Conservation (phyloP, 1,140 invertebrate species). For the Mya arenaria region DNA sequence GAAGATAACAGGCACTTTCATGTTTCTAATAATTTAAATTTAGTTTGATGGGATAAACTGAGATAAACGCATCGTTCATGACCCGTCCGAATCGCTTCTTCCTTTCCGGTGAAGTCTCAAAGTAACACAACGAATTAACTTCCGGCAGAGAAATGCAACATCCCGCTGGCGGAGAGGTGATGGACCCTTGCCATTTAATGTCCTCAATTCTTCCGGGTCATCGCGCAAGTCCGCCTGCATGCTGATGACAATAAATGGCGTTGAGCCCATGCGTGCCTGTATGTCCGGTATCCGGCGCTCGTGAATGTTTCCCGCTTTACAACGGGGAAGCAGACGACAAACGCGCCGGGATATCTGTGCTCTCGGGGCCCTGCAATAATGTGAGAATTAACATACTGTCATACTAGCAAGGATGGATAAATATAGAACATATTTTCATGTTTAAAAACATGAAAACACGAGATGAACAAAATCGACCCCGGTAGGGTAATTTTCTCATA, state of each 20-base stretch:
- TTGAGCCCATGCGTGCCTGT: slow-evolving; percentile 56
- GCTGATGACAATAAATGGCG: slow-evolving; percentile 71
- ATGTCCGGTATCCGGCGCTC: slow-evolving; percentile 72
- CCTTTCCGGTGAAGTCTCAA: slow-evolving; percentile 81
- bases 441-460: too few relatives aligned
- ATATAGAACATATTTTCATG: too few relatives aligned
- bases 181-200: slow-evolving; percentile 48
- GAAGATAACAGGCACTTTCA: too few relatives aligned
- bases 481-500: too few relatives aligned
- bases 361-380: too few relatives aligned
- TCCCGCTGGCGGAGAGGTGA: slow-evolving; percentile 54
- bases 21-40: too few relatives aligned
- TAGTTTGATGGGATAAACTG: too few relatives aligned
- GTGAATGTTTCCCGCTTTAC: slow-evolving; percentile 65
- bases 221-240: slow-evolving; percentile 70
- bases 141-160: slow-evolving; percentile 37
- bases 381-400: too few relatives aligned
- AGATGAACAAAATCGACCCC: too few relatives aligned
- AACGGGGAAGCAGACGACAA: slow-evolving; percentile 75
- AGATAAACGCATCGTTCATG: slow-evolving; percentile 66
- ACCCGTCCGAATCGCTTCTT: slow-evolving; percentile 62
- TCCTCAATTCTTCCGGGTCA: slow-evolving; percentile 52
- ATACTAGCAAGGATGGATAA: too few relatives aligned
- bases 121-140: slow-evolving; percentile 63
- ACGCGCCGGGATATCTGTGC: slow-evolving; percentile 60